Base-by-base conservation (phyloP, 2,113 vertebrate genomes). In the Podarcis cretensis region DNA sequence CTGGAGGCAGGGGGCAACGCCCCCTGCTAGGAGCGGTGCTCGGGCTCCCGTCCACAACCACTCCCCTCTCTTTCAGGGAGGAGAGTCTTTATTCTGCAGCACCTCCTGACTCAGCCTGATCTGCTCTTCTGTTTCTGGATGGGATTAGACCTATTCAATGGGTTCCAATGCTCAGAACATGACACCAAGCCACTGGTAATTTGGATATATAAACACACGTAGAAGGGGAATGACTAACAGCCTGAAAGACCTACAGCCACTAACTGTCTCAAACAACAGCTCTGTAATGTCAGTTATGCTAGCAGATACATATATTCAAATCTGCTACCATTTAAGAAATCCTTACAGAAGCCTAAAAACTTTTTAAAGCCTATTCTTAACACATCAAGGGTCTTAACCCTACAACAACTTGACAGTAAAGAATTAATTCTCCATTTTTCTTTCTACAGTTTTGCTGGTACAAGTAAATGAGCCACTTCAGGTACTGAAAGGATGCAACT, bases 351-450 rank as follows among this genome's bases (percentile, higher is more conserved):
- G 73, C 25, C 86, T 91, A 78, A 87, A 76, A 89, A 65, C 14
- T 6, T n/a, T 0, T 23, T 2, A 71, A 37, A 6, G 12, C 32
- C 14, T 83, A 1, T 76, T 90, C 14, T 3, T 74, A 20, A 54
- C 27, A 40, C 8, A 87, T 1, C 3, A 66, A 88, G 8, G 2
- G 0, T 68, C 7, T 73, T 81, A 87, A 65, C 73, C 86, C 5
- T 9, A 81, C 63, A 81, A 37, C 3, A 57, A 88, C 8, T 89
- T 83, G 43, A 77, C 3, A 88, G 43, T 73, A 83, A 20, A 81
- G 71, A 90, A 93, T 89, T 18, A 93, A 93, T 27, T 6, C 30
- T 87, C 25, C 12, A 77, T 77, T 90, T 91, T 83, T 76, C 32
- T 81, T 85, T 32, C 30, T 85, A 80, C 6, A 54, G 25, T 87